Percentiles rank a stretch among this genome's conserved stretches.
phyloP scores from a whole-genome alignment of 2,888 invertebrate genomes.

The Isoperla grammatica region DNA sequence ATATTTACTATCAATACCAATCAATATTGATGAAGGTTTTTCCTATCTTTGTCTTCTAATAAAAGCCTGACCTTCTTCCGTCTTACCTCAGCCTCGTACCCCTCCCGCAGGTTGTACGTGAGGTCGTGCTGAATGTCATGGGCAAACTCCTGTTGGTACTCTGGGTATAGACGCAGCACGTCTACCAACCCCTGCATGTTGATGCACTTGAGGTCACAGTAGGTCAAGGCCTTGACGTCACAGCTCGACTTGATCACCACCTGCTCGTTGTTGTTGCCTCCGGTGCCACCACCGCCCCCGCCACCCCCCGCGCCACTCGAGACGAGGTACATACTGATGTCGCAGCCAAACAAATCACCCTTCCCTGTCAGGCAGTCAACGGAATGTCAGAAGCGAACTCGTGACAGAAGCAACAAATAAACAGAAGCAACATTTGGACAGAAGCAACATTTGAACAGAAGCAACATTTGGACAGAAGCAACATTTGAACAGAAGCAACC shows the following conservation, averaged over 20 bases:
- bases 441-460: no score
- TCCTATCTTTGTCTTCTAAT: no score
- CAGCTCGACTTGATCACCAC: conserved; percentile 89
- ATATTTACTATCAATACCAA: no score
- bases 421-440: no score
- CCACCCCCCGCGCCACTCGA: conserved; percentile 53
- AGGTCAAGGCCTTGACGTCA: conserved; percentile 91
- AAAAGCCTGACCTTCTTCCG: background rate
- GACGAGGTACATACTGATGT: conserved; percentile 75
- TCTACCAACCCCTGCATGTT: conserved; percentile 87
- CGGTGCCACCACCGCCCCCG: conserved; percentile 51
- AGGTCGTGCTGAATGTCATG: conserved; percentile 93
- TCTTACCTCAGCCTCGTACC: conserved; percentile 78
- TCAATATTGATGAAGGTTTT: no score
- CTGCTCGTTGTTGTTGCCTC: conserved; percentile 50
- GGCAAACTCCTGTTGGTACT: conserved; percentile 90
- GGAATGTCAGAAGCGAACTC: no score
- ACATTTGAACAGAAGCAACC: no score
- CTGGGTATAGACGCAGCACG: conserved; percentile 83
- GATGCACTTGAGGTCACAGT: conserved; percentile 93
- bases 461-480: no score
- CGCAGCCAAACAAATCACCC: conserved; percentile 91
- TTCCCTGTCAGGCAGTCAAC: conserved; percentile 66
- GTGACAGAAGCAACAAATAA: no score
- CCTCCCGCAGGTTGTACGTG: conserved; percentile 89